Evolutionary conservation across 2,797 vertebrate species (phyloP), one percentile per base, ranked within the genome.

Genomic region (Eulemur mongoz): DNA sequence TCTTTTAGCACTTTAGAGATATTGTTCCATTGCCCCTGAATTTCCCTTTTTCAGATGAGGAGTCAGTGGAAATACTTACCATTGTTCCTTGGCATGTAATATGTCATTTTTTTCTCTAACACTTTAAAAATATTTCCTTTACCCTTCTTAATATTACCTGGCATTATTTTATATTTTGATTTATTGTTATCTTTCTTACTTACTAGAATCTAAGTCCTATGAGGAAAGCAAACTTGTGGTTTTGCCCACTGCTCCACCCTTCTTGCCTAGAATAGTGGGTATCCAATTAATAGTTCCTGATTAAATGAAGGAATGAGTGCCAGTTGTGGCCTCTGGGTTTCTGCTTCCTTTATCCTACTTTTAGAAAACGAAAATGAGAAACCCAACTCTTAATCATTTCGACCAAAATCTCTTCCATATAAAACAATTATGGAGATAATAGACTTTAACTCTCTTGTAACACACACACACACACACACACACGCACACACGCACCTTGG

Each of bases 281-380:
- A 69, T 54, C 73, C 20, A 72, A 32, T 69, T 82, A 65, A 61
- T 80, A 63, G 40, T 89, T 92, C 25, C 40, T 30, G 32, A 92
- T 89, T 88, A 84, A 82, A 95, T 25, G 32, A 86, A 93, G 10
- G 18, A 83, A 67, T 38, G 30, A 38, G 15, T 40, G 12, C 5
- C 48, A 43, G 43, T 45, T 67, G 43, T 75, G 20, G 30, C 12
- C 40, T 72, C 23, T 89, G 6, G 2, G 7, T 43, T 17, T 52
- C 59, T 67, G 6, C 7, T 80, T 73, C 15, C 4, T 90, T 81
- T 48, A 54, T 86, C 12, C 32, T n/a, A 75, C 7, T 65, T 63
- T 70, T 91, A 48, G 27, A 91, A 93, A 93, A 91, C 7, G 25
- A 38, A 57, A 30, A 93, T 43, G 38, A 95, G 54, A 78, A 82